A percentile compares a stretch with the other conserved stretches of the same genome.
Evolutionary conservation across 2,797 vertebrate genomes (phyloP).

Genomic region (Sternarchorhynchus goeldii): DNA sequence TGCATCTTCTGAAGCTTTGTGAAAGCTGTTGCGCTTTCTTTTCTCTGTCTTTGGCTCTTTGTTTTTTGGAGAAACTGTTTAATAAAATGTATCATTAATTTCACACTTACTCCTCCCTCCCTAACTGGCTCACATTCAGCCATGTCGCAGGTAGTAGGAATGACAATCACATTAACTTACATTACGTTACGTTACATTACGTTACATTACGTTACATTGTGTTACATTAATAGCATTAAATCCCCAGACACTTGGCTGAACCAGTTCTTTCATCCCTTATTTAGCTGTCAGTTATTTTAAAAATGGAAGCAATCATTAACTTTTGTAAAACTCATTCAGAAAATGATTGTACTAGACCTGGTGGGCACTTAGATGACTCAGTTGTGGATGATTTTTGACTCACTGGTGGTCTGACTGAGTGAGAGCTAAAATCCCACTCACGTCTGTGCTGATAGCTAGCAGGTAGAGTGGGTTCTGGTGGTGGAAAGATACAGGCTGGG

Average conservation of each 20-base stretch:
- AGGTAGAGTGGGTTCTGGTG: constrained; percentile 74
- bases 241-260: neutral
- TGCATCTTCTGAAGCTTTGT: no score
- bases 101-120: no score
- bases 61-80: no score
- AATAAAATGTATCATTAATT: no score
- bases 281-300: neutral
- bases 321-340: neutral
- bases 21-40: no score
- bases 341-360: neutral
- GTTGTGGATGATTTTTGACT: neutral
- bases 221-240: no score
- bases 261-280: neutral
- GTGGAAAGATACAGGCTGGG: constrained; percentile 76
- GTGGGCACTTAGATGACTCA: neutral
- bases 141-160: no score
- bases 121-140: no score
- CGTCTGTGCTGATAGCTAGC: constrained; percentile 76
- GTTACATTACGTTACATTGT: no score
- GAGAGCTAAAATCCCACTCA: constrained; percentile 57
- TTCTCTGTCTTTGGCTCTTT: no score
- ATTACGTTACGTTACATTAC: no score
- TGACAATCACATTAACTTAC: no score
- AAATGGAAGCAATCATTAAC: neutral
- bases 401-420: neutral